Evolutionary conservation across 23 tunicate genomes (phyloP).

Genomic region (Trididemnum miniatum): DNA sequence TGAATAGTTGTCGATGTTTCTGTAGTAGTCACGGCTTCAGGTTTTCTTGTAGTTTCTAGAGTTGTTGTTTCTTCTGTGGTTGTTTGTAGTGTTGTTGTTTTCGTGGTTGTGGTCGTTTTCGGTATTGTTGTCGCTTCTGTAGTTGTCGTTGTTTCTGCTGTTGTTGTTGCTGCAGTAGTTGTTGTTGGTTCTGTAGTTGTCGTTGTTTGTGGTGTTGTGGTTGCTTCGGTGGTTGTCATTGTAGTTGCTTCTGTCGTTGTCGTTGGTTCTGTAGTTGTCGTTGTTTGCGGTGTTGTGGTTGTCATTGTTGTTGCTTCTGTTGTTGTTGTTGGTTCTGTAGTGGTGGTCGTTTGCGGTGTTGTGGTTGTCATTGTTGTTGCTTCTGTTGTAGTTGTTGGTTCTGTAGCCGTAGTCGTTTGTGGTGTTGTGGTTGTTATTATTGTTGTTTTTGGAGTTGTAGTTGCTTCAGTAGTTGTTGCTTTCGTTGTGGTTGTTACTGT

Average conservation of each 20-base stretch:
- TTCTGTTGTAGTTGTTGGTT: too few species aligned
- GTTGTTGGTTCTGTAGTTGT: background rate
- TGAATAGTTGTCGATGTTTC: background rate
- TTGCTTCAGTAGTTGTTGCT: too few species aligned
- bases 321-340: too few species aligned
- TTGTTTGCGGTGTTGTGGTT: too few species aligned
- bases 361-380: too few species aligned
- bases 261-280: too few species aligned
- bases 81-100: conserved; percentile 14
- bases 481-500: too few species aligned
- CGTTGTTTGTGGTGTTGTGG: conserved; percentile 15
- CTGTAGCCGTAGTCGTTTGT: too few species aligned
- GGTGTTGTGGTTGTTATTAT: too few species aligned
- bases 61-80: conserved; percentile 21
- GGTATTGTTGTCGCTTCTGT: background rate
- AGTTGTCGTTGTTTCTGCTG: background rate
- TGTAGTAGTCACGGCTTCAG: background rate
- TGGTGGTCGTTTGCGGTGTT: too few species aligned
- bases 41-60: background rate
- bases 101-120: background rate
- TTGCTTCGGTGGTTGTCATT: background rate
- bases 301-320: too few species aligned
- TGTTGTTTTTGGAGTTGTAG: too few species aligned
- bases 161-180: conserved; percentile 1
- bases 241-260: background rate